Evolutionary conservation across 2,113 vertebrate genomes (phyloP), one percentile per base, ranked within the genome.

Genomic region (Calypte anna): DNA sequence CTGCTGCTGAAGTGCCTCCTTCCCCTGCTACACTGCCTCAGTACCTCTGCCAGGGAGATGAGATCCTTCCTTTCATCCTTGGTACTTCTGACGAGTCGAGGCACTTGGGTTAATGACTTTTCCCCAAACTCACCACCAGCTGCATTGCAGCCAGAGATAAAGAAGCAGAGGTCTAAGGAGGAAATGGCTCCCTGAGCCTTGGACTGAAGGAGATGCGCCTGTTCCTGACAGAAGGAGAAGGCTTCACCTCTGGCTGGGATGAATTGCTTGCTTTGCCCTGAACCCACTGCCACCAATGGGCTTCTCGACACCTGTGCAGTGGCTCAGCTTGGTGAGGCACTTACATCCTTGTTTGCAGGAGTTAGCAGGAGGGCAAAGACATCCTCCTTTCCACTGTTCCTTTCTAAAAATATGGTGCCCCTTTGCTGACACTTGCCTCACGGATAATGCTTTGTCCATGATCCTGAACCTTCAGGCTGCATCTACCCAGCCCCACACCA

Each of bases 141-240:
- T 79, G 77, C 57, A 90, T 92, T 88, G 74, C 44, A 88, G 78
- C 17, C 21, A 85, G 36, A 73, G 55, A 55, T 53, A 46, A 88
- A 81, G 50, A 59, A 72, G 46, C 31, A 91, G 64, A 84, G 55
- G 27, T 38, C 44, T 28, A 63, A 58, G 72, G 13, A 10, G 61
- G n/a, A 80, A 78, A 67, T 44, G 69, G 38, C 55, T 96, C 94
- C 94, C 94, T 96, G 93, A 97, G 84, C 92, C 59, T 91, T 88
- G 15, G 54, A 54, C 44, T 73, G 84, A 75, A 85, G 84, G 24
- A 77, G 72, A 63, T 33, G 59, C 63, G 43, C 38, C 7, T 36
- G 38, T 3, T 3, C 19, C 53, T 86, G 40, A 33, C 28, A 77
- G 38, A 51, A 88, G 44, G 33, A 87, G 20, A 58, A 55, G 25